A percentile compares a stretch with the other conserved stretches of the same genome.
Conservation (phyloP, 2,113 vertebrate genomes). For the Melanotaenia duboulayi region DNA sequence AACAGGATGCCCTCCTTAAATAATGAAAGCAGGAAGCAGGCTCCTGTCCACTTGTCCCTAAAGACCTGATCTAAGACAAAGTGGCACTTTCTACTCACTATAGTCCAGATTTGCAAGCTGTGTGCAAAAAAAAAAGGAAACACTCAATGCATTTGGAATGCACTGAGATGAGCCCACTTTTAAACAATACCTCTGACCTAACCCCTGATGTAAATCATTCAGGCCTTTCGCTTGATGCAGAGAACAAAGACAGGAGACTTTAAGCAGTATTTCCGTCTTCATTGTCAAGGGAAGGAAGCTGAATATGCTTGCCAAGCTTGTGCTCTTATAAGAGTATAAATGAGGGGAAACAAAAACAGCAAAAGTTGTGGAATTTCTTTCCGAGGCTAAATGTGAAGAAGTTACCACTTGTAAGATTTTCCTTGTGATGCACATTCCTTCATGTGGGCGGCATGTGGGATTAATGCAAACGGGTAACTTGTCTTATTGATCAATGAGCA, state of each 20-base stretch:
- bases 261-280: conserved; percentile 28
- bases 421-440: conserved; percentile 68
- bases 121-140: conserved; percentile 58
- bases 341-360: conserved; percentile 44
- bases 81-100: conserved; percentile 48
- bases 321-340: conserved; percentile 29
- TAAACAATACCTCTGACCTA: conserved; percentile 71
- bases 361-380: conserved; percentile 31
- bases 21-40: conserved; percentile 73
- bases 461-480: conserved; percentile 63
- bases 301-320: conserved; percentile 9
- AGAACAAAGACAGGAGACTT: conserved; percentile 56
- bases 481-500: conserved; percentile 69
- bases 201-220: conserved; percentile 63
- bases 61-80: conserved; percentile 41
- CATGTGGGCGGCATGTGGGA: conserved; percentile 54
- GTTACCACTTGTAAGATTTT: conserved; percentile 60
- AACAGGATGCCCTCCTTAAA: conserved; percentile 74
- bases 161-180: conserved; percentile 10
- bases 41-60: conserved; percentile 47
- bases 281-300: conserved; percentile 11
- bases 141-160: conserved; percentile 46
- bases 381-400: conserved; percentile 30
- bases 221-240: conserved; percentile 26
- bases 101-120: conserved; percentile 48